Conservation (phyloP, 1,140 invertebrate genomes). For the Brachionus paranguensis region DNA sequence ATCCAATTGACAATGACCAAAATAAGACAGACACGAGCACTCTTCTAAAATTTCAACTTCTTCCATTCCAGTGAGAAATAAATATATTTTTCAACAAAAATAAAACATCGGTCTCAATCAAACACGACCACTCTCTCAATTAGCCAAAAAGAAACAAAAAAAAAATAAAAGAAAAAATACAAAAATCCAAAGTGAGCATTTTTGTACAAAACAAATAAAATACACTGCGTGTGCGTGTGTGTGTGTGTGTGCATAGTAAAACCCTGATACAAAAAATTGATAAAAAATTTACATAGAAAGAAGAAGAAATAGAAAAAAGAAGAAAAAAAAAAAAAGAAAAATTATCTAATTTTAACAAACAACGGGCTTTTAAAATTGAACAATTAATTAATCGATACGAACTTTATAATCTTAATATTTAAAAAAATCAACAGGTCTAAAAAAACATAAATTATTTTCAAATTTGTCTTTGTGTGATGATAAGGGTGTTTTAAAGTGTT, state of each 20-base stretch:
- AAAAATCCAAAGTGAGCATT: neutral
- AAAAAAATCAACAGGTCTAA: conserved; percentile 23
- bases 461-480: too few relatives aligned
- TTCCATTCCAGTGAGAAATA: neutral
- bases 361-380: conserved; percentile 18
- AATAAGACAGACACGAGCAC: neutral
- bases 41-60: neutral
- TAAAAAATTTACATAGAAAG: neutral
- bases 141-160: neutral
- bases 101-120: neutral
- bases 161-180: neutral
- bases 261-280: neutral
- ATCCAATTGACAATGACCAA: neutral
- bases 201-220: conserved; percentile 32
- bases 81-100: neutral
- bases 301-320: neutral
- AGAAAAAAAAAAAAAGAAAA: neutral
- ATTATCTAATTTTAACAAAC: conserved; percentile 23
- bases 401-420: neutral
- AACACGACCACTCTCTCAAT: neutral
- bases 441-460: neutral
- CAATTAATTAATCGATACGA: neutral
- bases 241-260: neutral
- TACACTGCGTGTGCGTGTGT: neutral
- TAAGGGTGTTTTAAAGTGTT: too few relatives aligned